Percentiles rank a stretch among this genome's conserved stretches.
phyloP scores from a whole-genome alignment of 2,113 vertebrate genomes.

The Pseudorectes ferrugineus region DNA sequence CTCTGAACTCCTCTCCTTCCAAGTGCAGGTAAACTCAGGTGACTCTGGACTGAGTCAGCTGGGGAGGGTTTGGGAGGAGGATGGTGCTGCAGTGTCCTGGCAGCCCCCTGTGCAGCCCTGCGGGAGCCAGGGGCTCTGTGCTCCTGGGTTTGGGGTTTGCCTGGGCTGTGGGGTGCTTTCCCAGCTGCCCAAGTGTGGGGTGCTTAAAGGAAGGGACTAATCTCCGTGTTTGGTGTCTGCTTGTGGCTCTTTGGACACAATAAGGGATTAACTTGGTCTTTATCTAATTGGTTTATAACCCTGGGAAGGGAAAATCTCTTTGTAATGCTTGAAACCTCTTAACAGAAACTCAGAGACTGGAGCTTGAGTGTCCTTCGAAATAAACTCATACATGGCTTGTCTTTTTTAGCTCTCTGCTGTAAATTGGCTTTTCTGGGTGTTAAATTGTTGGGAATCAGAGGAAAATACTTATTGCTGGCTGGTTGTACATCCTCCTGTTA shows the following conservation, averaged over 20 bases:
- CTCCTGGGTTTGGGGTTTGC: rapidly evolving
- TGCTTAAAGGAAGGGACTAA: neutral
- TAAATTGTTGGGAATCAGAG: neutral
- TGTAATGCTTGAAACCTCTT: conserved; percentile 36
- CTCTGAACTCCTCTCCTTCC: neutral
- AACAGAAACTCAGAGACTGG: neutral
- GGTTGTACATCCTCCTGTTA: neutral
- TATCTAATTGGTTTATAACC: conserved; percentile 57
- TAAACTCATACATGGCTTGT: neutral
- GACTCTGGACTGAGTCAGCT: neutral
- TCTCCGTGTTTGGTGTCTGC: conserved; percentile 38
- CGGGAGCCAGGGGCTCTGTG: rapidly evolving
- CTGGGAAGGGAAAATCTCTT: conserved; percentile 45
- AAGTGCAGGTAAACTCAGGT: rapidly evolving
- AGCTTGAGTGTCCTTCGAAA: neutral
- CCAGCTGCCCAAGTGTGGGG: neutral
- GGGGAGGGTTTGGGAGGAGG: neutral
- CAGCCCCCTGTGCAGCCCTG: neutral
- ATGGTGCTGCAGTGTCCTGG: neutral
- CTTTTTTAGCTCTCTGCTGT: neutral
- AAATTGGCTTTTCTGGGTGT: neutral
- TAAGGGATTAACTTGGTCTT: conserved; percentile 54
- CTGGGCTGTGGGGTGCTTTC: rapidly evolving
- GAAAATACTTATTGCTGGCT: neutral
- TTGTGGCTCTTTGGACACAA: neutral